These are phyloP conservation scores for Acanthosepion pharaonis DNA, from an alignment of 2,888 invertebrate species.

Conservation along the genomic window DNA sequence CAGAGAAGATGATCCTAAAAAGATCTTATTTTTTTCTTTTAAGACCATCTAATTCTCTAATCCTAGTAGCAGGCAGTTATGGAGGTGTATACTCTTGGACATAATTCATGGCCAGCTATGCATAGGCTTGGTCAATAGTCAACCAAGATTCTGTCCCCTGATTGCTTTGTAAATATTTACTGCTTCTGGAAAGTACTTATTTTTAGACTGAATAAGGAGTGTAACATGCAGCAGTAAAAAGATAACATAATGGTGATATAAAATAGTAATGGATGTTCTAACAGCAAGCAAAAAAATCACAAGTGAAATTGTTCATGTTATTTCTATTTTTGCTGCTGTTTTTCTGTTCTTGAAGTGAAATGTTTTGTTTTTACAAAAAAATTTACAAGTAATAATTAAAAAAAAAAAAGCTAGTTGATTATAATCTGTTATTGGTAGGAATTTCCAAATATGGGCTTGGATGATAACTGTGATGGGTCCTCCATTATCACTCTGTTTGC, in stretches of 20 bases:
- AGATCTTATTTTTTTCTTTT: neutral
- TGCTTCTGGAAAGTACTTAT: neutral
- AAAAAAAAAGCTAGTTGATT: neutral
- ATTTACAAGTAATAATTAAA: neutral
- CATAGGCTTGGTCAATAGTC: neutral
- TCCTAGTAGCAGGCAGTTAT: neutral
- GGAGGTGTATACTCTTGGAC: neutral
- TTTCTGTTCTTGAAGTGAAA: neutral
- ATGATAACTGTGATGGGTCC: constrained; percentile 45
- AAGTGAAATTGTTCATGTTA: neutral
- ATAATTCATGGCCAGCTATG: neutral
- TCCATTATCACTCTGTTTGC: constrained; percentile 47
- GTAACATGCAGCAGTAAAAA: neutral
- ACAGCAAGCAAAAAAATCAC: neutral
- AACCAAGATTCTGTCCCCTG: neutral
- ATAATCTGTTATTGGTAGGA: constrained; percentile 43
- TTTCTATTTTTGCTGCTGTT: neutral
- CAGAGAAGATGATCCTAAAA: neutral
- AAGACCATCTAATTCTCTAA: neutral
- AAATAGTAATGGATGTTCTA: neutral
- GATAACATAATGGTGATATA: neutral
- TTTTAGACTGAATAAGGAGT: neutral
- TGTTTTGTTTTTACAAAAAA: neutral
- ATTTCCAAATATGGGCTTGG: constrained; percentile 46
- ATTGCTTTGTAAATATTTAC: neutral